phyloP scores from a whole-genome alignment of 2,797 vertebrate species.

The Ceryle rudis region DNA sequence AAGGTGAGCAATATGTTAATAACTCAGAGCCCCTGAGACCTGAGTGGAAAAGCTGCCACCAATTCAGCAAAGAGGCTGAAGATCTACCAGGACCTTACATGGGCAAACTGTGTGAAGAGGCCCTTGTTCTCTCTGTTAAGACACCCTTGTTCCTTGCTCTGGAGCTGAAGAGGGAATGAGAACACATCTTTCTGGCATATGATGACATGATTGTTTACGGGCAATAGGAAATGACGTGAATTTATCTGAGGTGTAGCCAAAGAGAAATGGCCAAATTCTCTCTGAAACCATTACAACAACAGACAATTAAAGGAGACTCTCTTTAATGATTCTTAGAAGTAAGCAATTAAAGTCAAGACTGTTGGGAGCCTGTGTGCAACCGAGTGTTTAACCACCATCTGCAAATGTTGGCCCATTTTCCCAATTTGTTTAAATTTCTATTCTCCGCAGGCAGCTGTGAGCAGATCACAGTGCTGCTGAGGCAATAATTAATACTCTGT shows the following conservation, averaged over 20 bases:
- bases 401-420: conserved; percentile 33
- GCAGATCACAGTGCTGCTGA: background rate
- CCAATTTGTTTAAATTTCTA: conserved; percentile 18
- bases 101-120: background rate
- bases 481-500: conserved; percentile 16
- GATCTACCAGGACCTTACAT: background rate
- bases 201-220: rapidly evolving
- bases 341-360: background rate
- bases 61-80: background rate
- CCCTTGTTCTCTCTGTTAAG: background rate
- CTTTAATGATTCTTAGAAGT: background rate
- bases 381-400: conserved; percentile 5
- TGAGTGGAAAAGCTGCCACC: background rate
- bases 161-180: background rate
- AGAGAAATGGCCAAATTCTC: background rate
- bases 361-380: background rate
- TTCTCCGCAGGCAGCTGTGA: background rate
- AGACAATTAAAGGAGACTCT: conserved; percentile 1
- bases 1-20: background rate
- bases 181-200: background rate
- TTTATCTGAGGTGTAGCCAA: background rate
- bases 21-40: background rate
- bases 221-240: background rate
- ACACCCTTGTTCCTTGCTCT: background rate
- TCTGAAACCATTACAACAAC: background rate